A percentile compares a stretch with the other conserved stretches of the same genome.
These are phyloP conservation scores for Drosophila monieri DNA, from an alignment of 2,888 invertebrate species.

Conservation along the genomic window DNA sequence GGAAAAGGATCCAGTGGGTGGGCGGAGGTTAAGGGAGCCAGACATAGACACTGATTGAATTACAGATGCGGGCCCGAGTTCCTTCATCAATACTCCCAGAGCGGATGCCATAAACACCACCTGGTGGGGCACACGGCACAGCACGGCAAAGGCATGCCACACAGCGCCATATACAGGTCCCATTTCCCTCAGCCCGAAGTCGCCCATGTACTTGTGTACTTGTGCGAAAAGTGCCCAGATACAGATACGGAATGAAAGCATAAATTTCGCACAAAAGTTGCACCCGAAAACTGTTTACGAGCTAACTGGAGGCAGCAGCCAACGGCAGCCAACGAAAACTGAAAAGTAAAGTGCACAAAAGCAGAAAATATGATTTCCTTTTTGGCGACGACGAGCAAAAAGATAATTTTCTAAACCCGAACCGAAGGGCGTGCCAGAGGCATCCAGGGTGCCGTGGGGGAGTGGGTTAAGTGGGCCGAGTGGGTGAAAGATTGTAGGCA, in stretches of 20 bases:
- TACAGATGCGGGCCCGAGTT: conserved; percentile 75
- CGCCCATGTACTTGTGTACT: conserved; percentile 51
- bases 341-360: conserved; percentile 81
- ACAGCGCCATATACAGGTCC: conserved; percentile 5
- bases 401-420: conserved; percentile 80
- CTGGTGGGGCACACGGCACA: conserved; percentile 57
- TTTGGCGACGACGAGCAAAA: conserved; percentile 80
- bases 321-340: conserved; percentile 51
- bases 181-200: conserved; percentile 51
- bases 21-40: conserved; percentile 59
- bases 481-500: conserved; percentile 35
- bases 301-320: conserved; percentile 43
- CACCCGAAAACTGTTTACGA: conserved; percentile 79
- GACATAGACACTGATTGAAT: conserved; percentile 81
- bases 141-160: background rate
- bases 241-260: conserved; percentile 68
- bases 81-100: conserved; percentile 80
- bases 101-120: conserved; percentile 82
- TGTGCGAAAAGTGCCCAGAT: conserved; percentile 73
- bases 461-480: conserved; percentile 3
- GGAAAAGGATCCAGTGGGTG: conserved; percentile 24
- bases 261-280: conserved; percentile 80
- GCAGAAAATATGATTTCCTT: conserved; percentile 83
- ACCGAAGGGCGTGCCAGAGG: conserved; percentile 39
- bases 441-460: background rate